Evolutionary conservation across 2,797 vertebrate genomes (phyloP).

Genomic region (Rhincodon typus): DNA sequence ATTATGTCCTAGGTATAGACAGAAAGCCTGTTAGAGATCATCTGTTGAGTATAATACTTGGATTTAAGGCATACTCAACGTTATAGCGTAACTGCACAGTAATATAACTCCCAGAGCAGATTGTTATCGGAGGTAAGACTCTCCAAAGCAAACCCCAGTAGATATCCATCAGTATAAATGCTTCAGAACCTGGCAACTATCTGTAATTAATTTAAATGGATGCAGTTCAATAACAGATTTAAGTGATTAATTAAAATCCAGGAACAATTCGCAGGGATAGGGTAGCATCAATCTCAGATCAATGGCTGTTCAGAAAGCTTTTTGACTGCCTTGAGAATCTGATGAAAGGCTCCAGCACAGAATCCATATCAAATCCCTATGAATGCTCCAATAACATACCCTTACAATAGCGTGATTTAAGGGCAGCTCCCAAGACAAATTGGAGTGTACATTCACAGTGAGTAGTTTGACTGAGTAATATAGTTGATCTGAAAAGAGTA

Average conservation of each 20-base stretch:
- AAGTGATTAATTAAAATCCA: slow-evolving; percentile 20
- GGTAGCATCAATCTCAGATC: not conserved
- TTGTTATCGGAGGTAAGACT: not conserved
- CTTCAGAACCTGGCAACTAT: not conserved
- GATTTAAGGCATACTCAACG: not conserved
- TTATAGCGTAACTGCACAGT: too few relatives aligned
- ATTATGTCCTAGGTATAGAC: too few relatives aligned
- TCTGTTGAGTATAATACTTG: not conserved
- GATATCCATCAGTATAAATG: not conserved
- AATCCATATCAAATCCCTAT: not conserved
- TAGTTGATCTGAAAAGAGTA: not conserved
- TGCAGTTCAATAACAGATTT: not conserved
- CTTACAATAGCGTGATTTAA: not conserved
- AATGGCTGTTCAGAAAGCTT: not conserved
- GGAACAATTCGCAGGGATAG: not conserved
- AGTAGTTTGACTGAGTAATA: not conserved
- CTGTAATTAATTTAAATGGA: slow-evolving; percentile 11
- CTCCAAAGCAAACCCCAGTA: not conserved
- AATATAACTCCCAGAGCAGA: not conserved
- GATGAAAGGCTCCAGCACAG: not conserved
- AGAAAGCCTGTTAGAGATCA: not conserved
- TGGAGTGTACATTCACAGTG: not conserved
- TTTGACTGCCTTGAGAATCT: not conserved
- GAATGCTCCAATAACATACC: not conserved
- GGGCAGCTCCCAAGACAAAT: not conserved